Base-by-base conservation (phyloP, 2,888 invertebrate genomes). In the Parnassius smintheus region DNA sequence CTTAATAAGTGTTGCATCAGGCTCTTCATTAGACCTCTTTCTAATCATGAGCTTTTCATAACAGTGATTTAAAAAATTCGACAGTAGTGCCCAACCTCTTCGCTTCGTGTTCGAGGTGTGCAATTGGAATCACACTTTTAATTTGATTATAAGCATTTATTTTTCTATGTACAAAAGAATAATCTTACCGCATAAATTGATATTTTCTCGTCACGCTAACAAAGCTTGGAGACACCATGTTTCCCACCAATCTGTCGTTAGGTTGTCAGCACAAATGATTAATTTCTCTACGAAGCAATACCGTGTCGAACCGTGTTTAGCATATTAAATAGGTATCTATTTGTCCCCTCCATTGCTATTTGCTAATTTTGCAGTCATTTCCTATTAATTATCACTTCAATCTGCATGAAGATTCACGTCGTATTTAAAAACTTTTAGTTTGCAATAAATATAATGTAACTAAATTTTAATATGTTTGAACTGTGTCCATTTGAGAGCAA, bases 361-460 rank as follows among this genome's bases (percentile, higher is more conserved):
- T 72, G 78, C 73, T 80, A 80, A 81, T 78, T 71, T 73, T 58
- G 64, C 53, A 72, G 72, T 84, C 85, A 82, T 78, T 82, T 66
- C 75, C 66, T 67, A 44, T 70, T 72, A 61, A 81, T 86, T 86
- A 84, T 69, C 81, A 81, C 80, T 68, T 74, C 58, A 69, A 75
- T 77, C 75, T 69, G 65, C 71, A 72, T 70, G 67, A 69, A 68
- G 69, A 73, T 73, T 72, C 65, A 67, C 70, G 72, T 70, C 68
- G 70, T 67, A 65, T 44, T 35, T 35, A 35, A 35, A 35, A 35
- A 7, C 7, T 35, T 35, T 35, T 0, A 35, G 7, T 35, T 35
- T 35, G 35, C 35, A 35, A 35, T 35, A 35, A 35, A 35, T 35
- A 35, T 7, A 35, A 35, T 35, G 35, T 35, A 35, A 18, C 18